Evolutionary conservation across 2,888 invertebrate genomes (phyloP).

Genomic region (Pseudococcus jackbeardsleyi): DNA sequence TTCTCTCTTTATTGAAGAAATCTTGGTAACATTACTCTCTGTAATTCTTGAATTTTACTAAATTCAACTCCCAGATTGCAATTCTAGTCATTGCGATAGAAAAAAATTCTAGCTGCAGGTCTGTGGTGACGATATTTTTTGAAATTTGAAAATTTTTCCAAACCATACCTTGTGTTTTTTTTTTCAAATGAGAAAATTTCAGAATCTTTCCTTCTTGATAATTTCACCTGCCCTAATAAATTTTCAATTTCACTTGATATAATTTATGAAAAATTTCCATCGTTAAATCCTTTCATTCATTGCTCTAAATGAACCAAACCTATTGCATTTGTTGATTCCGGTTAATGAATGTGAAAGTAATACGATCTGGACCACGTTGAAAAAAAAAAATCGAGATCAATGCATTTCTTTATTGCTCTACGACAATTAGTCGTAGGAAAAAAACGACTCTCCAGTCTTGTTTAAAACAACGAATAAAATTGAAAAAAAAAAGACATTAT

Average conservation of each 20-base stretch:
- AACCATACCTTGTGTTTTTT: too few relatives aligned
- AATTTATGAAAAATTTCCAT: conserved; percentile 11
- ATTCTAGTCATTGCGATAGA: too few relatives aligned
- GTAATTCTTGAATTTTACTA: too few relatives aligned
- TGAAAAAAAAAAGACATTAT: neutral
- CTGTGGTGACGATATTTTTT: too few relatives aligned
- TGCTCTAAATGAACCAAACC: neutral
- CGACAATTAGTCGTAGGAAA: neutral
- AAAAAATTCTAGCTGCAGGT: too few relatives aligned
- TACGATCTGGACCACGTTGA: neutral
- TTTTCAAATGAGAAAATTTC: too few relatives aligned
- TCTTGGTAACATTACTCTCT: too few relatives aligned
- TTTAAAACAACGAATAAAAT: neutral
- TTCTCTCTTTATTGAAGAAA: too few relatives aligned
- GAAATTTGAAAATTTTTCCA: too few relatives aligned
- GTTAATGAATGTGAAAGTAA: conserved; percentile 32
- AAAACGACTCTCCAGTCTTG: neutral
- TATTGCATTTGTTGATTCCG: conserved; percentile 35
- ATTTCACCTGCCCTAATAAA: neutral
- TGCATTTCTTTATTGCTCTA: conserved; percentile 6
- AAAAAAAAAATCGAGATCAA: conserved; percentile 35
- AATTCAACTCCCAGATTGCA: too few relatives aligned
- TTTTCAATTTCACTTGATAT: neutral
- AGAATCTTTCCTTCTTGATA: neutral
- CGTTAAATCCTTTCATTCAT: neutral